Base-by-base conservation (phyloP, 1,140 invertebrate species). In the Drosophila bipectinata region DNA sequence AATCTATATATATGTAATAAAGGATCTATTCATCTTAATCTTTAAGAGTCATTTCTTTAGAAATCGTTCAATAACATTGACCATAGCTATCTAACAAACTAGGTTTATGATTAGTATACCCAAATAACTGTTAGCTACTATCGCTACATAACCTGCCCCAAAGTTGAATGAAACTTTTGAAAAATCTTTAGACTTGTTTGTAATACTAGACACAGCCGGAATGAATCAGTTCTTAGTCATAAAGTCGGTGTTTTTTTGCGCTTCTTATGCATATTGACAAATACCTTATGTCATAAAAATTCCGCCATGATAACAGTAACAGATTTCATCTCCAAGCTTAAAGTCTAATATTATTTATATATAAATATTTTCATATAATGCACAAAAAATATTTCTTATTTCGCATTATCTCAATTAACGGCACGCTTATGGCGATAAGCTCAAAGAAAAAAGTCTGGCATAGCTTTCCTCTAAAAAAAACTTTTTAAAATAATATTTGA, bases 341-440 rank as follows among this genome's bases (percentile, higher is more conserved):
- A 83, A 79, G 75, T 72, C 64, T 63, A 78, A 75, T 34, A 56
- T 30, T 18, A 32, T 53, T 21, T n/a, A 28, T 21, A 32, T 48
- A 21, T n/a, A 37, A 1, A 1, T 28, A 18, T 18, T 32, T 41
- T 47, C n/a, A 48, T 45, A 9, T 15, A 15, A 4, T 15, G 15
- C 1, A 44, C 3, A 21, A 21, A 21, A 21, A 21, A 21, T 21
- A 3, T 21, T 21, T 44, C 37, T 41, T 8, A 44, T 28, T 52
- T 12, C 14, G 5, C 41, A 48, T 18, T 48, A n/a, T 45, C 6
- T 60, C 1, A 53, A 47, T 30, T 2, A 34, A 28, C n/a, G 72
- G 72, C 80, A 84, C 72, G 76, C 80, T 72, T 79, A 66, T 32
- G 48, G 5, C 12, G 21, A 12, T 51, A 56, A 32, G 34, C 37